These are phyloP conservation scores for Acleris laterana DNA, from an alignment of 2,888 invertebrate genomes.

Conservation along the genomic window DNA sequence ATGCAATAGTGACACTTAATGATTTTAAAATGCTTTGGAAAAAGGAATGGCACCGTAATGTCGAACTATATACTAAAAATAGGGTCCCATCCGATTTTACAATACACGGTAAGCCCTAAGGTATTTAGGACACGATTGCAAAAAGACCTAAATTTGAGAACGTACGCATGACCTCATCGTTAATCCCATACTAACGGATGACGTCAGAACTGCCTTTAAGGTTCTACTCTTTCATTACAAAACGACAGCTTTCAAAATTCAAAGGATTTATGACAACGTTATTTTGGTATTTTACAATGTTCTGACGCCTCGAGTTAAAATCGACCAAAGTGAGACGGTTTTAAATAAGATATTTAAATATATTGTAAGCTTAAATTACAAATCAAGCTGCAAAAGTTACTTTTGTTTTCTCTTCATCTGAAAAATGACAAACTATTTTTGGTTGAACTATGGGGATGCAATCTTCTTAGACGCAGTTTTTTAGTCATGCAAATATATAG, in stretches of 20 bases:
- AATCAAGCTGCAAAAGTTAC: too few relatives aligned
- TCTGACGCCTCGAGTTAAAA: slow-evolving; percentile 1
- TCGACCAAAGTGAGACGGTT: neutral
- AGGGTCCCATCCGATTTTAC: neutral
- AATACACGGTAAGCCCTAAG: slow-evolving; percentile 6
- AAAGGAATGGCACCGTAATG: too few relatives aligned
- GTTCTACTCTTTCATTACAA: neutral
- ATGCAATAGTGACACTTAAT: too few relatives aligned
- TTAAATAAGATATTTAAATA: too few relatives aligned
- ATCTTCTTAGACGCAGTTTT: too few relatives aligned
- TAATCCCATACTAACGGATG: neutral
- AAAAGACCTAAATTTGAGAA: slow-evolving; percentile 4
- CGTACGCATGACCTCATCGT: slow-evolving; percentile 22
- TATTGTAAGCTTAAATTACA: too few relatives aligned
- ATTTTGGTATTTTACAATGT: neutral
- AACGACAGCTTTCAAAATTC: neutral
- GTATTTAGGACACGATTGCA: slow-evolving; percentile 19
- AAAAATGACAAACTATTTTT: too few relatives aligned
- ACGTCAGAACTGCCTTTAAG: slow-evolving; percentile 4
- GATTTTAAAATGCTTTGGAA: too few relatives aligned
- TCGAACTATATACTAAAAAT: too few relatives aligned
- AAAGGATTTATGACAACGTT: slow-evolving; percentile 15
- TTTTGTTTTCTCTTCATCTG: too few relatives aligned
- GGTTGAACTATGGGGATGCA: too few relatives aligned
- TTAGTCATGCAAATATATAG: too few relatives aligned